A percentile compares a stretch with the other conserved stretches of the same genome.
Conservation (phyloP, 2,113 vertebrate genomes). For the Spermophilus dauricus region DNA sequence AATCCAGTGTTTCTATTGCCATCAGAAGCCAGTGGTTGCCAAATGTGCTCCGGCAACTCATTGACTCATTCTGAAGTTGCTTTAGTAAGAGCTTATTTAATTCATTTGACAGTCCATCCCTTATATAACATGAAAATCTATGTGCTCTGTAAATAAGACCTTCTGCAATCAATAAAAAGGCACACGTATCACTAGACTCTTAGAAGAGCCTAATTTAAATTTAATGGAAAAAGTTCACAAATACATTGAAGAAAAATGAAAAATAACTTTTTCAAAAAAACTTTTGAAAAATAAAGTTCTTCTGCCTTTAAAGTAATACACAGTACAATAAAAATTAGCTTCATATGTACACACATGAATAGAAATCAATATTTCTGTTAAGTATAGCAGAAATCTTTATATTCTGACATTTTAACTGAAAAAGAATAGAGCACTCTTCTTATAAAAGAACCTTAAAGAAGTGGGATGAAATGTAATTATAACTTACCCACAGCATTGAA, state of each 20-base stretch:
- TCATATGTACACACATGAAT: not conserved
- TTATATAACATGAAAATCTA: not conserved
- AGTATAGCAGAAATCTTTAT: conserved; percentile 5
- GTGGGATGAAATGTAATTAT: conserved; percentile 27
- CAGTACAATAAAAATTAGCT: conserved; percentile 3
- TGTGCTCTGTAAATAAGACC: not conserved
- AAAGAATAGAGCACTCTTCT: conserved; percentile 8
- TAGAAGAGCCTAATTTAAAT: conserved; percentile 58
- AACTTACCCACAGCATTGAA: not conserved
- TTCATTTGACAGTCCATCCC: not conserved
- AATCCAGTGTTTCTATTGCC: not conserved
- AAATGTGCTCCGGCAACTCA: not conserved
- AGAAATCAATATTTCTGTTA: conserved; percentile 53
- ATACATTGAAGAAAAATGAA: conserved; percentile 43
- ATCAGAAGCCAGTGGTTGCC: not conserved
- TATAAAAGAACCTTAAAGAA: not conserved
- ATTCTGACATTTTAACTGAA: conserved; percentile 53
- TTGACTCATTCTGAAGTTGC: not conserved
- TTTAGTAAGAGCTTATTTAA: not conserved
- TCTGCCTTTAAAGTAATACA: conserved; percentile 37
- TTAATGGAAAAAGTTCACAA: conserved; percentile 60
- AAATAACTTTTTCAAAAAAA: not conserved
- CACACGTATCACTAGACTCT: not conserved
- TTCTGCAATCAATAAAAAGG: conserved; percentile 31
- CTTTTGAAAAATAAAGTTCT: conserved; percentile 46